Percentiles rank a stretch among this genome's conserved stretches.
Conservation (phyloP, 2,113 vertebrate genomes). For the Gallinago paraguaiae region DNA sequence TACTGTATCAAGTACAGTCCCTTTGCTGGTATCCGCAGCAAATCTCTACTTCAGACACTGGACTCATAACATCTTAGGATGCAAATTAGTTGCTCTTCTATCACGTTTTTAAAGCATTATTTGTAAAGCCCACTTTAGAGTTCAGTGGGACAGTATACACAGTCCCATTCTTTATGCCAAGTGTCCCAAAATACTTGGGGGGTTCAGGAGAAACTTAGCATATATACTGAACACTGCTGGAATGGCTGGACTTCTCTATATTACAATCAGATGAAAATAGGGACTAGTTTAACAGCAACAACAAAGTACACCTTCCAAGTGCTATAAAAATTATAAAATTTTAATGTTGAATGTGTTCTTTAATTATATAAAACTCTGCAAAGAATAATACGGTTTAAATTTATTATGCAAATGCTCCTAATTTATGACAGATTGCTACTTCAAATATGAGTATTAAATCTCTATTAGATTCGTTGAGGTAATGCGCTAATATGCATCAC, state of each 20-base stretch:
- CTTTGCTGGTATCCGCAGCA: neutral
- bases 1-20: neutral
- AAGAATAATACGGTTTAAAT: slow-evolving; percentile 74
- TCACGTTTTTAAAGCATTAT: neutral
- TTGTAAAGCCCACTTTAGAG: neutral
- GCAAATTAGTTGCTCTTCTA: neutral
- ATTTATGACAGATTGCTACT: slow-evolving; percentile 79
- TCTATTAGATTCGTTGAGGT: slow-evolving; percentile 74
- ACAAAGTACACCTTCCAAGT: slow-evolving; percentile 46
- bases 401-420: slow-evolving; percentile 75
- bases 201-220: neutral
- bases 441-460: slow-evolving; percentile 78
- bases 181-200: neutral
- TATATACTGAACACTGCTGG: neutral
- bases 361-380: slow-evolving; percentile 69
- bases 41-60: neutral
- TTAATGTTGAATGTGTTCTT: slow-evolving; percentile 47
- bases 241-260: slow-evolving; percentile 9
- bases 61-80: neutral
- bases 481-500: slow-evolving; percentile 72
- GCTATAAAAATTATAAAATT: slow-evolving; percentile 36
- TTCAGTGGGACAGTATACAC: neutral
- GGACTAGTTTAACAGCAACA: slow-evolving; percentile 53
- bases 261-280: slow-evolving; percentile 9
- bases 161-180: neutral